Evolutionary conservation across 2,797 vertebrate genomes (phyloP).

Genomic region (Prunella strophiata): DNA sequence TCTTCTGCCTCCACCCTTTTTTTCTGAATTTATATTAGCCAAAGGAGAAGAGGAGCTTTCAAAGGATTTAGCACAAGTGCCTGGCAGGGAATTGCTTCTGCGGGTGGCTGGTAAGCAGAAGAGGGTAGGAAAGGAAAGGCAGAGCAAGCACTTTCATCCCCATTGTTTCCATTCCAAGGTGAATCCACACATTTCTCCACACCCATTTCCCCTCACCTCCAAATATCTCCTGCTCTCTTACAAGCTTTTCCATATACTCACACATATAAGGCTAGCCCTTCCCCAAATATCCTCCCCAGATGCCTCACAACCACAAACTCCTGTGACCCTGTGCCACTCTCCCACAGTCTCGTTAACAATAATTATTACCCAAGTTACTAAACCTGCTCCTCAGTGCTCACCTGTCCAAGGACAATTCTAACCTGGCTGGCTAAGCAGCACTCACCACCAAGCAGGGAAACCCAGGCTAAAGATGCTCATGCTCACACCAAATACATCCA

Average conservation of each 20-base stretch:
- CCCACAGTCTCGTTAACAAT: slow-evolving; percentile 5
- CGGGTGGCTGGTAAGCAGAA: neutral
- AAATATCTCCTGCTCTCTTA: neutral
- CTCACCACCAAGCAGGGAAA: neutral
- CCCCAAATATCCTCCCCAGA: neutral
- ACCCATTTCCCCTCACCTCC: neutral
- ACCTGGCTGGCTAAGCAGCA: neutral
- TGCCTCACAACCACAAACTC: neutral
- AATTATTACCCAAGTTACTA: neutral
- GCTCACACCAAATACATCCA: neutral
- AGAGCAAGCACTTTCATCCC: neutral
- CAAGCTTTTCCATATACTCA: neutral
- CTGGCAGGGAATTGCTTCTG: neutral
- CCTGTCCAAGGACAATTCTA: neutral
- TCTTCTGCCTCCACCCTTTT: slow-evolving; percentile 17
- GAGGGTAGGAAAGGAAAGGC: neutral
- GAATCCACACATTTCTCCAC: neutral
- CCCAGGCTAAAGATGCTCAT: neutral
- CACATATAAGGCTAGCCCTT: neutral
- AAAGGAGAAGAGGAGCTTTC: slow-evolving; percentile 20
- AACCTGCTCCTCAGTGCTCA: neutral
- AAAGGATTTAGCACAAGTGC: slow-evolving; percentile 37
- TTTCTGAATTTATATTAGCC: neutral
- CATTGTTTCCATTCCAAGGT: neutral
- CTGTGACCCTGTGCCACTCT: neutral